Percentiles rank a stretch among this genome's conserved stretches.
phyloP scores from a whole-genome alignment of 92 coral and sea anemone species.

The Micromussa lordhowensis region DNA sequence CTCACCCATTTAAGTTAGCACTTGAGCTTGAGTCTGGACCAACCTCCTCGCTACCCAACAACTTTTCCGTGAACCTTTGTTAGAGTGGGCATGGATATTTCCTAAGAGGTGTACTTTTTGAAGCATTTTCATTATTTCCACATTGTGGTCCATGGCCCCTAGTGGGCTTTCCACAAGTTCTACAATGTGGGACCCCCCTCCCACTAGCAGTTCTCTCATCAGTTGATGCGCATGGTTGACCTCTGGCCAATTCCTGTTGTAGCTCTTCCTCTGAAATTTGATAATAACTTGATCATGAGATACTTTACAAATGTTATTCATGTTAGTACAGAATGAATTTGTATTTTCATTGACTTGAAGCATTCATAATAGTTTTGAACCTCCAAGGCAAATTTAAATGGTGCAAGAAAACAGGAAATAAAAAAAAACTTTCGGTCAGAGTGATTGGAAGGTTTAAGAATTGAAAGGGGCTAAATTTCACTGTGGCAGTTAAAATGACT shows the following conservation, averaged over 20 bases:
- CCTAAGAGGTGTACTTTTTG: neutral
- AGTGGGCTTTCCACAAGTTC: constrained; percentile 16
- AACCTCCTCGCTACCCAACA: neutral
- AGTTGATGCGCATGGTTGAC: neutral
- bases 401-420: neutral
- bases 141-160: neutral
- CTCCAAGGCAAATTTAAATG: neutral
- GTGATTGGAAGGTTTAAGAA: no score
- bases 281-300: neutral
- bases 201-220: constrained; percentile 8
- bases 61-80: neutral
- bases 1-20: no score
- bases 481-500: no score
- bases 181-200: constrained; percentile 15
- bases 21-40: no score
- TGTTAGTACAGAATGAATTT: no score
- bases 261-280: constrained; percentile 27
- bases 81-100: neutral
- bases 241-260: neutral
- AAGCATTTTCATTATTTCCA: neutral
- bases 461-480: no score
- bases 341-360: no score
- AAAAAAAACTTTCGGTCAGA: neutral
- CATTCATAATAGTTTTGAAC: no score
- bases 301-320: neutral